Conservation (phyloP, 1,140 invertebrate genomes). For the Phenacoccus solenopsis region DNA sequence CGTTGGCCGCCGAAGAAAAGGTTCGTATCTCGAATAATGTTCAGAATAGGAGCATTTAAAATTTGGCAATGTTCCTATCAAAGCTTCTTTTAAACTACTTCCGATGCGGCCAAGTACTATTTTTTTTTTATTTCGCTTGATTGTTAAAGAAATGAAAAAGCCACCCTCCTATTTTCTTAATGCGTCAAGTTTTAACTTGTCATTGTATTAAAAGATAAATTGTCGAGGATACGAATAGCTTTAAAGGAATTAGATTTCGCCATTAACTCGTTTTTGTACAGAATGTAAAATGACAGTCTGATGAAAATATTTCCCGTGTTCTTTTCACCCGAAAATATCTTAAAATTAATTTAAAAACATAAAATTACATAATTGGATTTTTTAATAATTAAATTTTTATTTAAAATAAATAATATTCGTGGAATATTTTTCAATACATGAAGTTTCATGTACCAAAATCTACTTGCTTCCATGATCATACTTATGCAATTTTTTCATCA, state of each 20-base stretch:
- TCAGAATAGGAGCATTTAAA: neutral
- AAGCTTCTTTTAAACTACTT: neutral
- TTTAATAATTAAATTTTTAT: too few relatives aligned
- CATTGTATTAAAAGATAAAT: neutral
- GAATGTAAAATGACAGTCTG: neutral
- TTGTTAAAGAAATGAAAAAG: neutral
- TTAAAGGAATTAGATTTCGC: neutral
- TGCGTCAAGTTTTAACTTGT: neutral
- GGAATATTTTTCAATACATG: too few relatives aligned
- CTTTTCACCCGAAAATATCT: too few relatives aligned
- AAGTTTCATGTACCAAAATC: too few relatives aligned
- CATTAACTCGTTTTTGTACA: neutral
- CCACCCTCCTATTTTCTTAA: neutral
- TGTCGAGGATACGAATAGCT: neutral
- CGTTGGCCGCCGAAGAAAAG: neutral
- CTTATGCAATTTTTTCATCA: too few relatives aligned
- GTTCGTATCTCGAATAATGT: neutral
- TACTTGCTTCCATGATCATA: too few relatives aligned
- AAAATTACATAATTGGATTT: too few relatives aligned
- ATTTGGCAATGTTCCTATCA: neutral
- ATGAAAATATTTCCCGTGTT: neutral
- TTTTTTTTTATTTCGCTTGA: neutral
- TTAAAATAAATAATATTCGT: too few relatives aligned
- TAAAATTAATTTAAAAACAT: too few relatives aligned
- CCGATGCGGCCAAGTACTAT: neutral